Base-by-base conservation (phyloP, 2,888 invertebrate genomes). In the Aleiodes alternator region DNA sequence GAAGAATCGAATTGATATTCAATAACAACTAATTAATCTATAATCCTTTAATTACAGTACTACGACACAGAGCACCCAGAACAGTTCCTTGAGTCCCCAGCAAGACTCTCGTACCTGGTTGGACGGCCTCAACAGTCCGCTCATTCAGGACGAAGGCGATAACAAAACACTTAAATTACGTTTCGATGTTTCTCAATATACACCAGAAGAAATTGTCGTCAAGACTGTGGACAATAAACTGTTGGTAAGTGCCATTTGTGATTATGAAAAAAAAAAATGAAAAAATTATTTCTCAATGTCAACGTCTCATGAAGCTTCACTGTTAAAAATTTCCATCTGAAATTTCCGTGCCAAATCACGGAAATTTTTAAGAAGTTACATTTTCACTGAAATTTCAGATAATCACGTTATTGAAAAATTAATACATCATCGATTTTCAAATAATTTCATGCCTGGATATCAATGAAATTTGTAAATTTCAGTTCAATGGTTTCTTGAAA, bases 221-320 rank as follows among this genome's bases (percentile, higher is more conserved):
- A 98, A 98, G 92, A 99, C 98, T 81, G 97, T 98, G 83, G 98
- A 98, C 92, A 98, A 98, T 92, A 97, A 97, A 93, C 93, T 99
- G 88, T 92, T 97, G 94, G 97, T 97, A 90, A 93, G 94, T 81
- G n/a, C n/a, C 5, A n/a, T 31, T 14, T 9, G 38, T 43, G 3
- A 16, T 55, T 3, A 12, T 55, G 23, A 14, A 23, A 2, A 23
- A 23, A 23, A 23, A 2, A 23, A 23, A 23, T 1, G 23, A 23
- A 23, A 23, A 55, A 55, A 16, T 11, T 1, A 55, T 16, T 55
- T 55, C 8, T 38, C 3, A 9, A 3, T 11, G 3, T 43, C 43
- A 9, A 9, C 7, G 43, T 43, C 43, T 43, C 43, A 7, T 3
- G 43, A 43, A 43, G 11, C 43, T 34, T 34, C n/a, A n/a, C n/a